Evolutionary conservation across 2,888 invertebrate species (phyloP).

Genomic region (Agrochola lota): DNA sequence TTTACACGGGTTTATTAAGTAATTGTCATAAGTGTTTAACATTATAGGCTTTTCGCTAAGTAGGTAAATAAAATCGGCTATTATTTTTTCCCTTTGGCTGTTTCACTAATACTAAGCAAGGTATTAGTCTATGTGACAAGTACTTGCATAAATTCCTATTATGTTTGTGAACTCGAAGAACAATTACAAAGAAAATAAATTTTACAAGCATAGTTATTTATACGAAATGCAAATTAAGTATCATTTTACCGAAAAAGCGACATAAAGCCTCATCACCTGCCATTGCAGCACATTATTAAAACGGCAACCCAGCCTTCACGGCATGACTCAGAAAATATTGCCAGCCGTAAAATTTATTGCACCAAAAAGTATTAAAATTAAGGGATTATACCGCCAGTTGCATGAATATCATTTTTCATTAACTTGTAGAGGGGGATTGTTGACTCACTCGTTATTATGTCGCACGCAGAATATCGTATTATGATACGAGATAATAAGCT

Average conservation of each 20-base stretch:
- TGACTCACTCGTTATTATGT: slow-evolving; percentile 39
- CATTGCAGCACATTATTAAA: slow-evolving; percentile 55
- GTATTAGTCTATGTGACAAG: too few relatives aligned
- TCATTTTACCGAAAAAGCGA: slow-evolving; percentile 17
- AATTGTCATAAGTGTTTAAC: too few relatives aligned
- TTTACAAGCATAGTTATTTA: background rate
- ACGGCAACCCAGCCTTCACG: slow-evolving; percentile 44
- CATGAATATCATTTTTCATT: slow-evolving; percentile 68
- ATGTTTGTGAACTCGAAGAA: background rate
- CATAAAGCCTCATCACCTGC: slow-evolving; percentile 29
- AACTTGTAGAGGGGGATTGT: slow-evolving; percentile 48
- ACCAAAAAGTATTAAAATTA: slow-evolving; percentile 69
- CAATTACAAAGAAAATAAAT: background rate
- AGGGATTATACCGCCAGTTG: slow-evolving; percentile 62
- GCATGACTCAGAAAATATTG: slow-evolving; percentile 64
- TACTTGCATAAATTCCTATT: background rate
- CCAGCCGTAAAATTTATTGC: slow-evolving; percentile 67
- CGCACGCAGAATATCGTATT: slow-evolving; percentile 30
- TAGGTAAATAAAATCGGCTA: background rate
- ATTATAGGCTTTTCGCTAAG: background rate
- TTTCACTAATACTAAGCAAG: too few relatives aligned
- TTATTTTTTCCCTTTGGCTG: background rate
- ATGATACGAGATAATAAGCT: background rate
- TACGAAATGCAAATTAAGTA: slow-evolving; percentile 16
- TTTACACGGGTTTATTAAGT: too few relatives aligned